Conservation (phyloP, 2,797 vertebrate species). For the Strix occidentalis region DNA sequence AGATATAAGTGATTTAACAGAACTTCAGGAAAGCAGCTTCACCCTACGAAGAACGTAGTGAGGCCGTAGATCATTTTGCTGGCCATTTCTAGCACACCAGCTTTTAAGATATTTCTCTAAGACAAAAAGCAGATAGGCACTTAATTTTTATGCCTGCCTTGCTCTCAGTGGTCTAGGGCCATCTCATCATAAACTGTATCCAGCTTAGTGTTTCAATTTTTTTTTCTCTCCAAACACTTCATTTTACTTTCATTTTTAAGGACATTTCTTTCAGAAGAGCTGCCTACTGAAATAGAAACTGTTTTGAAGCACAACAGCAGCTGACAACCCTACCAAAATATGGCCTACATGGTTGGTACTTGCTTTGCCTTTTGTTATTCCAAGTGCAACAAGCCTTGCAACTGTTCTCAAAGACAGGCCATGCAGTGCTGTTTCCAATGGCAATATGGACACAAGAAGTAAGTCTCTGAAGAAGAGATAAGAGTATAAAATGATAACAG, state of each 20-base stretch:
- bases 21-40: neutral
- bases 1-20: neutral
- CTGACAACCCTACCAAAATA: neutral
- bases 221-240: neutral
- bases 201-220: neutral
- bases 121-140: neutral
- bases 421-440: rapidly evolving
- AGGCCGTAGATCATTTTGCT: neutral
- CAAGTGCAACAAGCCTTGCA: neutral
- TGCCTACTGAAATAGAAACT: neutral
- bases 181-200: neutral
- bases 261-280: neutral
- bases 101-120: neutral
- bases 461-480: neutral
- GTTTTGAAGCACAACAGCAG: neutral
- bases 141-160: neutral
- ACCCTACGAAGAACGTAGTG: rapidly evolving
- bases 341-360: neutral
- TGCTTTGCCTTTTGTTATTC: neutral
- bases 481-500: rapidly evolving
- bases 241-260: neutral
- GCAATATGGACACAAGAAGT: neutral
- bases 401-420: neutral
- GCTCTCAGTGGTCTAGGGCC: neutral
- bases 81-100: neutral